Conservation (phyloP, 2,797 vertebrate species). For the Hypotaenidia philippensis region DNA sequence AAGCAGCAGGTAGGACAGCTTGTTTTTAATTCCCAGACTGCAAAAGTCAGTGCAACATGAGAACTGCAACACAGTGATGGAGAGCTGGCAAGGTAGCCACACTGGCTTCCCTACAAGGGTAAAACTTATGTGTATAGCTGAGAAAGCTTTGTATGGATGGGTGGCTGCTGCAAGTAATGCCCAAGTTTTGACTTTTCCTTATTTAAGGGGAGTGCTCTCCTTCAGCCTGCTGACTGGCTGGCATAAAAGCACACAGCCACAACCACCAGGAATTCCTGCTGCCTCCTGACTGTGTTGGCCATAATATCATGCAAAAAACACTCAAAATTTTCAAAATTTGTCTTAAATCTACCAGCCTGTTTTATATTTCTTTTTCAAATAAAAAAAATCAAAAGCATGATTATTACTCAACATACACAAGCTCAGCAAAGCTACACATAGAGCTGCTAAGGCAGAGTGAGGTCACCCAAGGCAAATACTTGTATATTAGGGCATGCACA, state of each 20-base stretch:
- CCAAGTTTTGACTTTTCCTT: background rate
- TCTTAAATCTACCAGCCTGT: background rate
- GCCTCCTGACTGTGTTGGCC: accelerated
- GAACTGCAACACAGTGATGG: background rate
- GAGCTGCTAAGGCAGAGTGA: background rate
- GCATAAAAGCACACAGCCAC: background rate
- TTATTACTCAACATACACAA: background rate
- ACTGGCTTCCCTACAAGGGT: accelerated
- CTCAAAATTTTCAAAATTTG: background rate
- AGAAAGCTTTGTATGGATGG: background rate
- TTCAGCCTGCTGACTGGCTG: background rate
- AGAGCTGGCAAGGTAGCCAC: accelerated
- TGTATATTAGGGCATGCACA: accelerated
- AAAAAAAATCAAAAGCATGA: background rate
- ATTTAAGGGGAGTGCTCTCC: background rate
- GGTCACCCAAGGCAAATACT: background rate
- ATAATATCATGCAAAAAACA: background rate
- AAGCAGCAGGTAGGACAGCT: background rate
- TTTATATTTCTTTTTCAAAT: background rate
- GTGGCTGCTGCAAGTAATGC: background rate
- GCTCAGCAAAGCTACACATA: background rate
- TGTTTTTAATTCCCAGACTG: background rate
- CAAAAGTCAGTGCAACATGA: background rate
- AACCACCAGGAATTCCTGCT: background rate
- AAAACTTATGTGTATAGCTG: accelerated